phyloP scores from a whole-genome alignment of 2,797 vertebrate species.

The Cryptoprocta ferox region DNA sequence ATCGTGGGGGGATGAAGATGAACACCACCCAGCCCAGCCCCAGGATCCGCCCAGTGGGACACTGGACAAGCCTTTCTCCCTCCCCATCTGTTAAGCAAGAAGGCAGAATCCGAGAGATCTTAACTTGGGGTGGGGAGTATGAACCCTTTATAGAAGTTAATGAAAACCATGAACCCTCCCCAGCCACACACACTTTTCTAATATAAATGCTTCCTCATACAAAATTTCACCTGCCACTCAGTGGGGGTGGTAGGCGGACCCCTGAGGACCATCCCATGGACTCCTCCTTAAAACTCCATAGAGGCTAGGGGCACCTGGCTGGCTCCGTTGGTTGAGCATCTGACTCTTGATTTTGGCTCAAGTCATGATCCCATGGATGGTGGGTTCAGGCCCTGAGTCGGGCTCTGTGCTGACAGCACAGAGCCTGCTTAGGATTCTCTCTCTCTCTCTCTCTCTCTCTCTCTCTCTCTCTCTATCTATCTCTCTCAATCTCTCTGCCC shows the following conservation, averaged over 20 bases:
- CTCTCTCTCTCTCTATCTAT: too few relatives aligned
- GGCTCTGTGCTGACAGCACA: too few relatives aligned
- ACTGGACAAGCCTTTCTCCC: rapidly evolving
- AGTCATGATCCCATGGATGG: too few relatives aligned
- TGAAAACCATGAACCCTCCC: not conserved
- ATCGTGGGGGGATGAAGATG: not conserved
- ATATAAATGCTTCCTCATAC: not conserved
- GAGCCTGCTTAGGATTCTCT: too few relatives aligned
- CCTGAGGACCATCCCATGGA: not conserved
- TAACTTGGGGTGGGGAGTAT: not conserved
- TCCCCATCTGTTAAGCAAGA: not conserved
- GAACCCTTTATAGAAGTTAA: not conserved
- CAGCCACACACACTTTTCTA: not conserved
- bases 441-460: too few relatives aligned
- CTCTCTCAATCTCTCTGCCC: too few relatives aligned
- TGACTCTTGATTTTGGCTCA: too few relatives aligned
- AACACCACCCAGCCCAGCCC: not conserved
- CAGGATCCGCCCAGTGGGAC: not conserved
- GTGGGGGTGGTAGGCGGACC: not conserved
- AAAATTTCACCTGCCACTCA: not conserved
- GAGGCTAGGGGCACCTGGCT: not conserved
- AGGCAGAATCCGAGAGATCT: not conserved
- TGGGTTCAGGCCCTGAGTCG: too few relatives aligned
- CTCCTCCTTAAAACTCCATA: not conserved
- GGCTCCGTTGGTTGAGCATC: too few relatives aligned